Conservation (phyloP, 2,888 invertebrate genomes). For the Plagodis pulveraria region DNA sequence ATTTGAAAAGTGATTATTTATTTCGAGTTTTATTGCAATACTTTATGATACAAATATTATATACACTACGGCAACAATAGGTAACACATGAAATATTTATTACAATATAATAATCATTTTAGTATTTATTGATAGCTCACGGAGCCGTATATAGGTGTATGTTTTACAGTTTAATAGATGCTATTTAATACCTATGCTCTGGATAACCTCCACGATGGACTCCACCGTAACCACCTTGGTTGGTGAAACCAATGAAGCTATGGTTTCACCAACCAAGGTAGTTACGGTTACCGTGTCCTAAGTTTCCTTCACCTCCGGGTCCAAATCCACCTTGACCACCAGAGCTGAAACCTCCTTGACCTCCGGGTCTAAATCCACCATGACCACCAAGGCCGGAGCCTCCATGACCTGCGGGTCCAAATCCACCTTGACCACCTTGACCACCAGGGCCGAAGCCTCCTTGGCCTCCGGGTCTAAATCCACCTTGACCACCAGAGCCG, state of each 20-base stretch:
- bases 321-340: conserved; percentile 10
- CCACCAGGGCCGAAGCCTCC: background rate
- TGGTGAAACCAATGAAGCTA: conserved; percentile 6
- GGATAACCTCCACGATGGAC: conserved; percentile 7
- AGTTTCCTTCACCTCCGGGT: background rate
- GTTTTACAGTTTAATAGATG: too few species aligned
- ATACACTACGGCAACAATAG: too few species aligned
- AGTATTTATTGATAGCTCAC: too few species aligned
- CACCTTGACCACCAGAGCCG: conserved; percentile 4
- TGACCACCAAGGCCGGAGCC: conserved; percentile 14
- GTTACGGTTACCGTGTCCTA: conserved; percentile 7
- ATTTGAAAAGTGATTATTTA: too few species aligned
- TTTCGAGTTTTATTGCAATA: too few species aligned
- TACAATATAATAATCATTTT: too few species aligned
- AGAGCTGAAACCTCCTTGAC: conserved; percentile 1
- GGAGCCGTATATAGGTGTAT: too few species aligned
- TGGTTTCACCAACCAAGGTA: too few species aligned
- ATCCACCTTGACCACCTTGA: conserved; percentile 11
- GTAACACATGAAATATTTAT: too few species aligned
- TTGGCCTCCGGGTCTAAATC: background rate
- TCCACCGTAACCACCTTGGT: conserved; percentile 19
- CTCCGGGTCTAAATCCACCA: conserved; percentile 9
- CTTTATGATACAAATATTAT: too few species aligned
- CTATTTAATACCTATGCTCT: too few species aligned
- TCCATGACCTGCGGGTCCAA: conserved; percentile 10